phyloP scores from a whole-genome alignment of 2,113 vertebrate genomes.

The Odocoileus hemionus region DNA sequence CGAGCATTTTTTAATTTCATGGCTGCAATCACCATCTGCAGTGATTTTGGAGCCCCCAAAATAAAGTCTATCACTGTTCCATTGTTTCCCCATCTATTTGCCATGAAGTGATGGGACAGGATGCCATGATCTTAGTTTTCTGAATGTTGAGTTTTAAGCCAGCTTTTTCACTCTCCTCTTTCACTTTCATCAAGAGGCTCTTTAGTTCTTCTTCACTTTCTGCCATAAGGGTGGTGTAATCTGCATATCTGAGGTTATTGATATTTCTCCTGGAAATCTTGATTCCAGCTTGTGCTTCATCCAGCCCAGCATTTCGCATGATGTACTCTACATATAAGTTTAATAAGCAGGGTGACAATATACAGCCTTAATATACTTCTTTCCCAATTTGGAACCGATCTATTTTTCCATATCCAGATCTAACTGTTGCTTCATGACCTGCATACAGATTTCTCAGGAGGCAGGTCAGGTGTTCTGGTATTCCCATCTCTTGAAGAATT shows the following conservation, averaged over 20 bases:
- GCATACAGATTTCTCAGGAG: background rate
- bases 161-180: background rate
- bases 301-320: accelerated
- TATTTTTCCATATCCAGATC: background rate
- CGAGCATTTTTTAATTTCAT: background rate
- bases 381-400: background rate
- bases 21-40: background rate
- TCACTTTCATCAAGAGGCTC: background rate
- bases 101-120: background rate
- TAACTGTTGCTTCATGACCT: background rate
- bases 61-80: background rate
- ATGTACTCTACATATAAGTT: background rate
- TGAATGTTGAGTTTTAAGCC: background rate
- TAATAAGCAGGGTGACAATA: background rate
- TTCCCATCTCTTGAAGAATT: background rate
- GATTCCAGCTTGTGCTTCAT: background rate
- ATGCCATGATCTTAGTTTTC: background rate
- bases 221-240: background rate
- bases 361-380: background rate
- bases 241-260: background rate
- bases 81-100: background rate
- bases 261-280: background rate
- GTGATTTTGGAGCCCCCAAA: accelerated
- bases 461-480: background rate
- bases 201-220: background rate